Evolutionary conservation across 1,140 invertebrate genomes (phyloP), one percentile per base, ranked within the genome.

Genomic region (Magallana angulata): DNA sequence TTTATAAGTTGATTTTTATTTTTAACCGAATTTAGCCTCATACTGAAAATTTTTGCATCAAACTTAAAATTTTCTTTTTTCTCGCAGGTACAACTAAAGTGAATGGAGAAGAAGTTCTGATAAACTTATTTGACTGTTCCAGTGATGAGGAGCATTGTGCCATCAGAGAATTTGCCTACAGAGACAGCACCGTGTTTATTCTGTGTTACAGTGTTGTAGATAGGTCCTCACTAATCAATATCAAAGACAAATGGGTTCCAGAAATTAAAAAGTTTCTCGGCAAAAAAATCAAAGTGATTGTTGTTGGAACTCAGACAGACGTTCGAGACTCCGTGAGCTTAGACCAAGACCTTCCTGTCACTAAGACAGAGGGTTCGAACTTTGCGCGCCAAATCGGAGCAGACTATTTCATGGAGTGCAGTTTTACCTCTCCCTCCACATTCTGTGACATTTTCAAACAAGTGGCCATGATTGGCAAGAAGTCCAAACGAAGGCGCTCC

Each of bases 181-280:
- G 98, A 91, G 98, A 99, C 95, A 99, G 98, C 58, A 98, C 99
- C 95, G 98, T 99, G 82, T 99, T 99, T 95, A 97, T 99, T 89
- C 98, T 99, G 68, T 99, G 99, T 96, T 99, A 99, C 95, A 99
- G 98, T 92, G 98, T 99, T 87, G 98, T 99, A 68, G 99, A 98
- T 90, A 98, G 98, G 85, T 98, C 98, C 11, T 99, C 98, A 88
- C 99, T 99, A 95, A 98, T 99, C 95, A 99, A 99, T 95, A 98
- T 99, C 84, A 96, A 98, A 92, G 98, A 98, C 89, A 99, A 99
- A 95, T 94, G 95, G 95, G 92, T 95, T 85, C 95, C 95, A n/a
- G 96, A 96, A 92, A 94, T 96, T 7, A 95, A 96, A 58, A 94
- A 96, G 87, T 76, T 76, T 30, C 58, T 88, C 18, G 83, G 48